phyloP scores from a whole-genome alignment of 2,888 invertebrate species.

The Coelogynopora nodosa region DNA sequence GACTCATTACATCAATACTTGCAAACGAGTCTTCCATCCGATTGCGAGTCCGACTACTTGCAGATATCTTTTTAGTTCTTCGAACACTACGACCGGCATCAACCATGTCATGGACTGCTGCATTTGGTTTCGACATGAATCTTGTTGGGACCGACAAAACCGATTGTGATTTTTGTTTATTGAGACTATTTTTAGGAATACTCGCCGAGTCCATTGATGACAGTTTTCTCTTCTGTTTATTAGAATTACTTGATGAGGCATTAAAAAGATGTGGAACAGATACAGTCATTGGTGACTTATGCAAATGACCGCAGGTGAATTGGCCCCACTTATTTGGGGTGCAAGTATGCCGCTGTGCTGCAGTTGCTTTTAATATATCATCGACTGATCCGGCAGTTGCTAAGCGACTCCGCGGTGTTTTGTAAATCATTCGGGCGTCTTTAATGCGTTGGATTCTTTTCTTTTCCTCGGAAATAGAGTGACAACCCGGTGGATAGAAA shows the following conservation, averaged over 20 bases:
- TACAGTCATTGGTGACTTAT: background rate
- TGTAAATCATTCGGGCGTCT: background rate
- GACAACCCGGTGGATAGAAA: background rate
- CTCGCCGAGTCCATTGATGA: background rate
- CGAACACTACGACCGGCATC: constrained; percentile 7
- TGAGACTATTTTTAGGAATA: background rate
- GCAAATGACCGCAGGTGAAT: background rate
- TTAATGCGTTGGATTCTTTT: background rate
- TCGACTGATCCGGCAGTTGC: constrained; percentile 9
- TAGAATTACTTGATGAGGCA: background rate
- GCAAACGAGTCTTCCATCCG: background rate
- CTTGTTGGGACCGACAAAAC: background rate
- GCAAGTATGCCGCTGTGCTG: background rate
- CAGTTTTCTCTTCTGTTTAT: background rate
- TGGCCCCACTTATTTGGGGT: background rate
- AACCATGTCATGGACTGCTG: background rate
- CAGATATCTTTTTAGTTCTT: background rate
- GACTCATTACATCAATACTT: constrained; percentile 19
- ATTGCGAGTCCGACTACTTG: background rate
- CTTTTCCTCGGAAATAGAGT: background rate
- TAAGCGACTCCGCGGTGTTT: background rate
- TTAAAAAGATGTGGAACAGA: background rate
- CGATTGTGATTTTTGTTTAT: background rate
- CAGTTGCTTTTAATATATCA: background rate
- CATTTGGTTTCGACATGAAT: background rate